Evolutionary conservation across 2,888 invertebrate species (phyloP).

Genomic region (Dasypogon diadema): DNA sequence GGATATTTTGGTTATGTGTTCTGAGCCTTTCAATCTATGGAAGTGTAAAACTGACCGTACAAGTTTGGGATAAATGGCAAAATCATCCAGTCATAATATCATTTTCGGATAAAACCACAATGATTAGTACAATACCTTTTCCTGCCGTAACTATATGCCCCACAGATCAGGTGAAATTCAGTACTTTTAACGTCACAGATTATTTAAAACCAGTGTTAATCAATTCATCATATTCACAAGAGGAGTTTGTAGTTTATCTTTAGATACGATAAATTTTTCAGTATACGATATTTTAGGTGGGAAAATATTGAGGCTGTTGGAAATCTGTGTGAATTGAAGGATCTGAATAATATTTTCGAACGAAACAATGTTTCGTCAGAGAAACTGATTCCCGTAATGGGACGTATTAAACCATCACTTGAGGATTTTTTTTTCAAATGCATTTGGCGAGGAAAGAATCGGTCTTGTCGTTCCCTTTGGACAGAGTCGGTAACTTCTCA

Average conservation of each 20-base stretch:
- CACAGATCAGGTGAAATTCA: conserved; percentile 22
- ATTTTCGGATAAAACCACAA: conserved; percentile 28
- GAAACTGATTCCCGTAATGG: background rate
- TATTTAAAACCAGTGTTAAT: background rate
- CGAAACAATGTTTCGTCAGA: background rate
- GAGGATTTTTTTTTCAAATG: background rate
- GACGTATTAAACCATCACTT: background rate
- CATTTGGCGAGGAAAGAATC: background rate
- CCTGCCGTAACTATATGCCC: conserved; percentile 51
- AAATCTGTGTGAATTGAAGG: background rate
- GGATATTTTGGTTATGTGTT: conserved; percentile 52
- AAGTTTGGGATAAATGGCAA: conserved; percentile 41
- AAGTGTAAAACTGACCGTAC: conserved; percentile 29
- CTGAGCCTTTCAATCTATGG: conserved; percentile 32
- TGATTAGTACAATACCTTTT: conserved; percentile 34
- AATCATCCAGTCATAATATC: conserved; percentile 35
- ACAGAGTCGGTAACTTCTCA: background rate
- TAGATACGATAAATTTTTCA: background rate
- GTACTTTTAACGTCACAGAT: conserved; percentile 6
- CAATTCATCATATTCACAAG: background rate
- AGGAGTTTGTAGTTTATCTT: background rate
- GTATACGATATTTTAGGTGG: background rate
- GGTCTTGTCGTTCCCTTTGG: background rate
- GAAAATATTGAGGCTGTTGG: background rate
- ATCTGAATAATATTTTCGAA: background rate